These are phyloP conservation scores for Xestia rhomboidea DNA, from an alignment of 2,888 invertebrate genomes.

Conservation along the genomic window DNA sequence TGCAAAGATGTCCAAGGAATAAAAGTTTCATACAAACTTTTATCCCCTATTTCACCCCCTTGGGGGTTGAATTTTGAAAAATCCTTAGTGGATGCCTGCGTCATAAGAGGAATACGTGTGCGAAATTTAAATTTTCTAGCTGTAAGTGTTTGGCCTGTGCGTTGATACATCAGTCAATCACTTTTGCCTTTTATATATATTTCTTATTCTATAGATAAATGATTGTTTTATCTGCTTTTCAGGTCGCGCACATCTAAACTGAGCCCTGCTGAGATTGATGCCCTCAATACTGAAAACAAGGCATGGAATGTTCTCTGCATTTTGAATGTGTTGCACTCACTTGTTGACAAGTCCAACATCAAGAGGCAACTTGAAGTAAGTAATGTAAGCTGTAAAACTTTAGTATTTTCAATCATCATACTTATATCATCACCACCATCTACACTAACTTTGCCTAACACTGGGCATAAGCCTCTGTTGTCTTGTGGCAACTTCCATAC, in stretches of 20 bases:
- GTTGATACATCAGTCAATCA: too few species aligned
- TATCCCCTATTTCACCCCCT: too few species aligned
- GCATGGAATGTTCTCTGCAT: constrained; percentile 99
- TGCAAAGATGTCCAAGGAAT: too few species aligned
- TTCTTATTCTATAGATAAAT: background rate
- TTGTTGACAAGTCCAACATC: constrained; percentile 99
- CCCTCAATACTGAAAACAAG: constrained; percentile 95
- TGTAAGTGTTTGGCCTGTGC: too few species aligned
- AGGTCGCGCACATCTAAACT: constrained; percentile 93
- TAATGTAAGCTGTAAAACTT: constrained; percentile 56
- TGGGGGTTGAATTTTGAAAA: too few species aligned
- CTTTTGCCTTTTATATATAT: too few species aligned
- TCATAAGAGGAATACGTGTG: too few species aligned
- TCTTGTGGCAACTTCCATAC: constrained; percentile 1
- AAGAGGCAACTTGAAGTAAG: constrained; percentile 98
- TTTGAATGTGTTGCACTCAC: constrained; percentile 98
- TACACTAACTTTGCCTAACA: constrained; percentile 16
- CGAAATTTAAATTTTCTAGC: too few species aligned
- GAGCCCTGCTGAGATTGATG: constrained; percentile 94
- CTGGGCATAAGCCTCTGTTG: constrained; percentile 2
- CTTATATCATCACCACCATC: constrained; percentile 13
- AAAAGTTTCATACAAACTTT: too few species aligned
- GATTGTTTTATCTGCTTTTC: constrained; percentile 29
- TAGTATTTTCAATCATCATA: constrained; percentile 40
- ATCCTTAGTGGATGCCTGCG: too few species aligned